Evolutionary conservation across 2,888 invertebrate species (phyloP), one percentile per base, ranked within the genome.

Genomic region (Spodoptera littoralis): DNA sequence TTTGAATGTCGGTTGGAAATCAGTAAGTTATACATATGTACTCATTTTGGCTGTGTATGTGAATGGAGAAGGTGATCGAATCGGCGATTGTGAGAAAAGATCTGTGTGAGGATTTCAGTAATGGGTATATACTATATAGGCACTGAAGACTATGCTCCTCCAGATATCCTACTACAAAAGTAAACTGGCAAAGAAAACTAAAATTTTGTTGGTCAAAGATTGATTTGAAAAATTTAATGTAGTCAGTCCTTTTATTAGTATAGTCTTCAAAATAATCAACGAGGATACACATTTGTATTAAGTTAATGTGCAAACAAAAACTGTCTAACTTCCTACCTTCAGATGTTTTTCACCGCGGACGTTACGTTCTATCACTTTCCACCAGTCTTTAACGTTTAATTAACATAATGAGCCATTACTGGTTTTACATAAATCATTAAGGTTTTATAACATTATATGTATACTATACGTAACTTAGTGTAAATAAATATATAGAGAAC

Each of bases 1-100:
- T 69, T 67, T 62, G 27, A 54, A 72, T 65, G 57, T 61, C 65
- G 60, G 69, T 78, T 72, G 55, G 50, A 72, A 71, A 65, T 64
- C 49, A 18, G 57, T 52, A 52, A 65, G 27, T 18, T 51, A 27
- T 52, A 54, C 58, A 22, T 41, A 27, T 18, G 18, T 18, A 18
- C 18, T 18, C 2, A 18, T 1, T 18, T 5, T 27, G 5, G 3
- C 27, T 27, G 27, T 11, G 11, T 13, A 18, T 45, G 9, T 24
- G 43, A 46, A 45, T 44, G n/a, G 44, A 48, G 11, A 53, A 43
- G 24, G 53, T 50, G 53, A 43, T 53, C 42, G 42, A 60, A 11
- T 36, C 1, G 18, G 18, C 18, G 18, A 18, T 18, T 18, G 18
- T 18, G 18, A 18, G 18, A 18, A 18, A 18, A 18, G 1, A 18